Evolutionary conservation across 2,113 vertebrate genomes (phyloP).

Genomic region (Lagopus muta): DNA sequence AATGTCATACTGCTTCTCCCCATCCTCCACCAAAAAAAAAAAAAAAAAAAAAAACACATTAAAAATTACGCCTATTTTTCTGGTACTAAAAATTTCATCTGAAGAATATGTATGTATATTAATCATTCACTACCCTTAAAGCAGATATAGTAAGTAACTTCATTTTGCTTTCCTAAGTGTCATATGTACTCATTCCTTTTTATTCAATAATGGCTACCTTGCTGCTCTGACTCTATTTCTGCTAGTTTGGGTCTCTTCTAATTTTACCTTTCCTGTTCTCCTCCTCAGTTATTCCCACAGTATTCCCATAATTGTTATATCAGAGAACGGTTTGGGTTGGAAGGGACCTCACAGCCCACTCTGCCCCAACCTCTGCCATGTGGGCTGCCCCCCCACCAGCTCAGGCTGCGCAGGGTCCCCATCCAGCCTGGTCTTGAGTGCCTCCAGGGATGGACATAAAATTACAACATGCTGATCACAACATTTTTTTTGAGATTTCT

Average conservation of each 20-base stretch:
- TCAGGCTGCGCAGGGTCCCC: too few relatives aligned
- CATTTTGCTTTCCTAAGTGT: neutral
- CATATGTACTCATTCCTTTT: neutral
- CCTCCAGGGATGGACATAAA: neutral
- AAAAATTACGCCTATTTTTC: neutral
- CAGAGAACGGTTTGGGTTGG: too few relatives aligned
- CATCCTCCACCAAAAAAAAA: too few relatives aligned
- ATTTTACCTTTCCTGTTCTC: neutral
- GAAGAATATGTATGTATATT: neutral
- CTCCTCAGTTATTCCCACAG: neutral
- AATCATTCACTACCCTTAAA: neutral
- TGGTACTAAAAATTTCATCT: neutral
- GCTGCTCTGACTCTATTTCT: neutral
- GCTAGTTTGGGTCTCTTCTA: neutral
- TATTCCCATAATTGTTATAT: neutral
- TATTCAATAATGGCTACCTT: neutral
- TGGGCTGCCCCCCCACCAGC: too few relatives aligned
- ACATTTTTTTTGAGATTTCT: neutral
- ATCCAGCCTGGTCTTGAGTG: too few relatives aligned
- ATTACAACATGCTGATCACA: neutral
- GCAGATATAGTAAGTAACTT: neutral
- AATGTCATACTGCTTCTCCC: neutral
- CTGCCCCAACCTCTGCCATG: too few relatives aligned
- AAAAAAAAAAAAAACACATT: neutral
- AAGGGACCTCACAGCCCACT: too few relatives aligned